A percentile compares a stretch with the other conserved stretches of the same genome.
These are phyloP conservation scores for Fabriciana adippe DNA, from an alignment of 2,888 invertebrate species.

Conservation along the genomic window DNA sequence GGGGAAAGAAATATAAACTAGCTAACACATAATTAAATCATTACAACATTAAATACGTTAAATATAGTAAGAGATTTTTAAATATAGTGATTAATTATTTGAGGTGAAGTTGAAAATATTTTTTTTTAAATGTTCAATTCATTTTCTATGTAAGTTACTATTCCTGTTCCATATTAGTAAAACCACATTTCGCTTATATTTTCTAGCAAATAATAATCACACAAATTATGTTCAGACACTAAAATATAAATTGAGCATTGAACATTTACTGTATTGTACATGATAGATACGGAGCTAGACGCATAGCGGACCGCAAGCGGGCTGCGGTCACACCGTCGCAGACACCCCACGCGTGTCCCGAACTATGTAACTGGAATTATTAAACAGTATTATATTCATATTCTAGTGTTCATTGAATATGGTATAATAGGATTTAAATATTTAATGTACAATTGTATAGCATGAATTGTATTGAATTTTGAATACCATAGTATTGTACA, in stretches of 20 bases:
- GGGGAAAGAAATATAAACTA: too few species aligned
- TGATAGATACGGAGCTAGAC: conserved; percentile 15
- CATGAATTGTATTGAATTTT: conserved; percentile 5
- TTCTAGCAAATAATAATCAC: too few species aligned
- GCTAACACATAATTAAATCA: too few species aligned
- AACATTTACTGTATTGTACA: conserved; percentile 10
- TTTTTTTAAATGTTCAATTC: background rate
- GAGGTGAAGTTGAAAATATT: too few species aligned
- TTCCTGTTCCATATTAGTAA: background rate
- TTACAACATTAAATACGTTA: too few species aligned
- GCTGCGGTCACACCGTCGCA: conserved; percentile 25
- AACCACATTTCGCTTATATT: background rate
- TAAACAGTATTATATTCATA: conserved; percentile 18
- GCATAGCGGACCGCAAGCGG: conserved; percentile 21
- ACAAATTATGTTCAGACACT: background rate
- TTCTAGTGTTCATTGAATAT: conserved; percentile 15
- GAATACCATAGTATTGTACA: background rate
- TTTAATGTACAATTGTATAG: background rate
- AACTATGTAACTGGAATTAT: conserved; percentile 14
- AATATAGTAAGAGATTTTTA: too few species aligned
- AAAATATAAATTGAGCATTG: conserved; percentile 5
- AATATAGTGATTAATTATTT: too few species aligned
- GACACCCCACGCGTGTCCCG: conserved; percentile 22
- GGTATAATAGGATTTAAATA: conserved; percentile 17
- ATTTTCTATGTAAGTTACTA: background rate